Percentiles rank a stretch among this genome's conserved stretches.
Conservation (phyloP, 1,140 invertebrate genomes). For the Oedothorax gibbosus region DNA sequence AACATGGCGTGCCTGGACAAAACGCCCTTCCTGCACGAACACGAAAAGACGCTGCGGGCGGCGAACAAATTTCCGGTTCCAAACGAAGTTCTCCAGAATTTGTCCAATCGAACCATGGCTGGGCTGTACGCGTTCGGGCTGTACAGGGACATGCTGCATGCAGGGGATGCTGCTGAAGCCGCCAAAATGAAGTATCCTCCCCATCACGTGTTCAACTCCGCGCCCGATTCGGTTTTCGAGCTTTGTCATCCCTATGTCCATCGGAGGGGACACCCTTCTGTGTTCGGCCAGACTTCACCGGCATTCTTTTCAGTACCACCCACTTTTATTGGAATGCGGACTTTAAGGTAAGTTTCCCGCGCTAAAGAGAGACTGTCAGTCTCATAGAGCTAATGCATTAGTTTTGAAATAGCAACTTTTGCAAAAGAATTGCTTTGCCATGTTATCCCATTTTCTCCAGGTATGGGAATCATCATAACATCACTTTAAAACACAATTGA, state of each 20-base stretch:
- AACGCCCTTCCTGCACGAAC: not conserved
- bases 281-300: conserved; percentile 53
- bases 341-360: conserved; percentile 41
- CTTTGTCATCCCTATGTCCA: conserved; percentile 58
- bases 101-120: conserved; percentile 48
- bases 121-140: conserved; percentile 45
- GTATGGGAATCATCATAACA: too few relatives aligned
- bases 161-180: conserved; percentile 7
- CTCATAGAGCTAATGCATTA: too few relatives aligned
- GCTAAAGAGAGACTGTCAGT: too few relatives aligned
- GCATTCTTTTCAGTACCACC: conserved; percentile 55
- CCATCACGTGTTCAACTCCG: conserved; percentile 33
- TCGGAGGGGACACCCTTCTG: conserved; percentile 27
- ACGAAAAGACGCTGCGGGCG: conserved; percentile 25
- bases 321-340: conserved; percentile 56
- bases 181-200: conserved; percentile 50
- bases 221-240: conserved; percentile 53
- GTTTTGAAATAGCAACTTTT: too few relatives aligned
- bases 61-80: conserved; percentile 39
- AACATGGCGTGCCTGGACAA: conserved; percentile 50
- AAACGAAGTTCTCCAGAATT: conserved; percentile 51
- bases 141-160: conserved; percentile 45
- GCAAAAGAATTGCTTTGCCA: too few relatives aligned
- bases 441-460: too few relatives aligned
- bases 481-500: too few relatives aligned